Conservation (phyloP, 2,113 vertebrate species). For the Oreochromis tanganicae region DNA sequence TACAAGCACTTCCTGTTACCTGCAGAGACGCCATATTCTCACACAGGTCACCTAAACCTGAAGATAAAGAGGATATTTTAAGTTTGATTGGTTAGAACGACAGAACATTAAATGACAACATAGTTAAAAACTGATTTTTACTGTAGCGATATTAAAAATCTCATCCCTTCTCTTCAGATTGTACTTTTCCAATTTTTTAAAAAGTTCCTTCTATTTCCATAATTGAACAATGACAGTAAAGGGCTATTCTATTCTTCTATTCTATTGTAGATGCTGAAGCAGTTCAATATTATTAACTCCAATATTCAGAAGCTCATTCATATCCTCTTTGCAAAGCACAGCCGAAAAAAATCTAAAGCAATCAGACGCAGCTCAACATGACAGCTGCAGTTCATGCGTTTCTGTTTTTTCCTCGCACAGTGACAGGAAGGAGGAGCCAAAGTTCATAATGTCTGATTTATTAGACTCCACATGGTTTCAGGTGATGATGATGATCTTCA, state of each 20-base stretch:
- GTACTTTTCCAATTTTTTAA: neutral
- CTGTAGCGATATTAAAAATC: neutral
- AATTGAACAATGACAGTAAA: neutral
- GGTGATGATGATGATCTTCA: neutral
- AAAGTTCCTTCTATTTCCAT: neutral
- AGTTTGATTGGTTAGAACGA: neutral
- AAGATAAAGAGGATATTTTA: neutral
- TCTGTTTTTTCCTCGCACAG: neutral
- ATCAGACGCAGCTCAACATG: neutral
- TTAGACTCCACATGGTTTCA: neutral
- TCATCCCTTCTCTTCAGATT: neutral
- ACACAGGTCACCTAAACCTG: neutral
- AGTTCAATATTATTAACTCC: neutral
- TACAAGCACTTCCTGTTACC: neutral
- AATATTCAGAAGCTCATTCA: neutral
- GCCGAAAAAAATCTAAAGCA: neutral
- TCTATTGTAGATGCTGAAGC: neutral
- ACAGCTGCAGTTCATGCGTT: neutral
- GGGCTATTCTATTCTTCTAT: neutral
- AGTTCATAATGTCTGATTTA: neutral
- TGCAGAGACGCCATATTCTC: neutral
- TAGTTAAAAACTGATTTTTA: neutral
- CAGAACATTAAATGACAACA: neutral
- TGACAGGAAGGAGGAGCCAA: neutral
- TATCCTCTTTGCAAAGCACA: neutral